Percentiles rank a stretch among this genome's conserved stretches.
Evolutionary conservation across 2,113 vertebrate genomes (phyloP).

Genomic region (Aptenodytes patagonicus): DNA sequence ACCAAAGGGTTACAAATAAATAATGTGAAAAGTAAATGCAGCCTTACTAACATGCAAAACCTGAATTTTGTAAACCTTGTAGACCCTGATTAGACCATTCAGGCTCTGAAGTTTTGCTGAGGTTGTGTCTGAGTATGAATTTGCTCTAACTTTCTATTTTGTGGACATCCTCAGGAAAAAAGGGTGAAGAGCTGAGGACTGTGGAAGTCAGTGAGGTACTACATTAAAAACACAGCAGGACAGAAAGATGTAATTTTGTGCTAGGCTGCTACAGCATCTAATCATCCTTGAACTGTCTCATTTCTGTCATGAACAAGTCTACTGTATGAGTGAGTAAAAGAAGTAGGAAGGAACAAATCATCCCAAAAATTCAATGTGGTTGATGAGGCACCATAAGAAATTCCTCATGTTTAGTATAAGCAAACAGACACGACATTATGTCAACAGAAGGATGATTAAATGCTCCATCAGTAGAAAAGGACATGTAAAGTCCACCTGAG

Average conservation of each 20-base stretch:
- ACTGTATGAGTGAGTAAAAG: conserved; percentile 19
- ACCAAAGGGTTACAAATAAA: not conserved
- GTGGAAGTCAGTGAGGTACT: not conserved
- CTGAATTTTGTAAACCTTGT: not conserved
- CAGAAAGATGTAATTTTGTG: conserved; percentile 43
- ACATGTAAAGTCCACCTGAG: not conserved
- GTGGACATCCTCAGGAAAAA: not conserved
- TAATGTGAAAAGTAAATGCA: not conserved
- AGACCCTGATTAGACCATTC: not conserved
- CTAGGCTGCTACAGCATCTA: conserved; percentile 18
- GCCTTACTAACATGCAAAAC: not conserved
- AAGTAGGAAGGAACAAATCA: conserved; percentile 30
- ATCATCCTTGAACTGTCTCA: conserved; percentile 40
- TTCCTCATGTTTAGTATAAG: not conserved
- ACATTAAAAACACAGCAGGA: conserved; percentile 11
- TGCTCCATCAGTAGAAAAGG: not conserved
- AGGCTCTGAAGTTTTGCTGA: not conserved
- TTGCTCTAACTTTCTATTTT: not conserved
- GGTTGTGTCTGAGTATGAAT: not conserved
- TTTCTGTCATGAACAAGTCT: conserved; percentile 38
- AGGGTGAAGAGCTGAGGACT: not conserved
- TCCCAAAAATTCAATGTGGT: not conserved
- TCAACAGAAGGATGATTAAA: conserved; percentile 4
- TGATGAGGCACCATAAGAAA: conserved; percentile 9
- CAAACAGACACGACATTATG: not conserved